Percentiles rank a stretch among this genome's conserved stretches.
phyloP scores from a whole-genome alignment of 2,113 vertebrate genomes.

The Rafetus swinhoei region DNA sequence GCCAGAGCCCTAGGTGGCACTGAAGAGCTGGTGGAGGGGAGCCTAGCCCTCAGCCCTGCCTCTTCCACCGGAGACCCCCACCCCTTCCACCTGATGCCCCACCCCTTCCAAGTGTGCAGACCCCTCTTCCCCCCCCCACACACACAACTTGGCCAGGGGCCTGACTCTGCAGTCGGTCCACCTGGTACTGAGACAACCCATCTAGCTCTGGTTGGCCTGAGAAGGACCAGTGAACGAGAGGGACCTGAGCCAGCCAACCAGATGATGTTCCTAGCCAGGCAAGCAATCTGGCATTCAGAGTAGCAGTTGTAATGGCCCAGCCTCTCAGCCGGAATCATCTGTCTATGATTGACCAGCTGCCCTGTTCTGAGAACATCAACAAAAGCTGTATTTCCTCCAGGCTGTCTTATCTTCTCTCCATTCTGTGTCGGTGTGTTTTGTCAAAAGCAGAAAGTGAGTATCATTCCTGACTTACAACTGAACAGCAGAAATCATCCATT shows the following conservation, averaged over 20 bases:
- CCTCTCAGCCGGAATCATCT: neutral
- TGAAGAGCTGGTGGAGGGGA: no score
- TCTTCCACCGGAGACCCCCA: no score
- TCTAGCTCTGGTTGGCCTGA: neutral
- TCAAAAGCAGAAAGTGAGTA: neutral
- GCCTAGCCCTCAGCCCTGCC: no score
- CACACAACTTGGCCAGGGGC: no score
- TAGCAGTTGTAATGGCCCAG: neutral
- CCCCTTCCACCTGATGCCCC: no score
- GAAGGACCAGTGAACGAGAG: neutral
- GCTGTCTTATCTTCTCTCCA: neutral
- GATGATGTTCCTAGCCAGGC: neutral
- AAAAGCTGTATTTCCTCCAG: neutral
- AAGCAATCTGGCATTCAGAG: neutral
- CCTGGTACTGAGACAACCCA: neutral
- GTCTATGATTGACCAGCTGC: neutral
- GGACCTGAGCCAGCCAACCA: neutral
- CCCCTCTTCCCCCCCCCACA: no score
- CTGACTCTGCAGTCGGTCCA: no score
- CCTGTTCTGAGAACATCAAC: neutral
- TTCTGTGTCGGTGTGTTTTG: neutral
- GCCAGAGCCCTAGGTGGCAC: no score
- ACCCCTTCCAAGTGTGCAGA: no score
- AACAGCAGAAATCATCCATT: neutral
- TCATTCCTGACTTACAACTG: no score